phyloP scores from a whole-genome alignment of 2,797 vertebrate genomes.

The Channallabes apus region DNA sequence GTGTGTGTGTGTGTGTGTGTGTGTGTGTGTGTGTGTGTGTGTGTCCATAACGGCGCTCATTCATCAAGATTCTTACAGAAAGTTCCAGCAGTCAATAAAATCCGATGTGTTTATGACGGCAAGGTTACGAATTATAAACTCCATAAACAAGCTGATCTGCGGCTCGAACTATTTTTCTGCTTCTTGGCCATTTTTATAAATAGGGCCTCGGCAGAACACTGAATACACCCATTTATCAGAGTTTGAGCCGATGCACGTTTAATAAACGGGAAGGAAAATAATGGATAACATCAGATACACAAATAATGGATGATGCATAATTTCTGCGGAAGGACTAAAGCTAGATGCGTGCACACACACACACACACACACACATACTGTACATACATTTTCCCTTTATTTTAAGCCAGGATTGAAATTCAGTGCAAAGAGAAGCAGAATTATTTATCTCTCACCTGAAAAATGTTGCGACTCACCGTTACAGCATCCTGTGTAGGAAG shows the following conservation, averaged over 20 bases:
- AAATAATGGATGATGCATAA: conserved; percentile 24
- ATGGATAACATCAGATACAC: conserved; percentile 13
- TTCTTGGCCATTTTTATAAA: conserved; percentile 9
- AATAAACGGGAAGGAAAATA: conserved; percentile 24
- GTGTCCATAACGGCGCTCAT: background rate
- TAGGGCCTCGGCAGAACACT: background rate
- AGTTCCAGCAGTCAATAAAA: conserved; percentile 31
- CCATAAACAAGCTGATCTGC: conserved; percentile 5
- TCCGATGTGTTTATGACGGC: conserved; percentile 1
- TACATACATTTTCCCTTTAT: background rate
- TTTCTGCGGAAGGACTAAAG: background rate
- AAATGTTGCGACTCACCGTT: background rate
- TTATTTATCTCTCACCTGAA: conserved; percentile 20
- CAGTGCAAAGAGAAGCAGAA: background rate
- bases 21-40: conserved; percentile 13
- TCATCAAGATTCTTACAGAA: conserved; percentile 17
- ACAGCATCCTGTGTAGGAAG: background rate
- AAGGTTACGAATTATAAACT: conserved; percentile 22
- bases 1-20: conserved; percentile 4
- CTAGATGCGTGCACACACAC: background rate
- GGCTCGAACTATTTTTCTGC: background rate
- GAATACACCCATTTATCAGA: conserved; percentile 8
- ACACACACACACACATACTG: conserved; percentile 14
- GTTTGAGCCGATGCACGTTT: background rate
- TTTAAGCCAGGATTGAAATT: background rate